Evolutionary conservation across 2,888 invertebrate genomes (phyloP).

Genomic region (Steinernema scapterisci): DNA sequence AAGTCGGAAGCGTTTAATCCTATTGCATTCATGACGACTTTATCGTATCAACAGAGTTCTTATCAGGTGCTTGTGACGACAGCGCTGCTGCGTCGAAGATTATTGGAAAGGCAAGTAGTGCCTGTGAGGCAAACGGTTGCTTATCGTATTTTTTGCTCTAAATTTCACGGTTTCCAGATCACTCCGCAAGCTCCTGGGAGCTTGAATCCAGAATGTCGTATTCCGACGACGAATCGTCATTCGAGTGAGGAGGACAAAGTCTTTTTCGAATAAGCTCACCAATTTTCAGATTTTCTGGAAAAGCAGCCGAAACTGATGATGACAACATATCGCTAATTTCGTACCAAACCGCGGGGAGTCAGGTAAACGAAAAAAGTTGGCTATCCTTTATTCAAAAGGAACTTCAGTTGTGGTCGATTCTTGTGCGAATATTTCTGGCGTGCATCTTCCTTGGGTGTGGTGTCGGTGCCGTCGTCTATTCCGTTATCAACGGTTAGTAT

Average conservation of each 20-base stretch:
- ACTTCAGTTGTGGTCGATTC: constrained; percentile 20
- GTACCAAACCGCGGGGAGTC: constrained; percentile 4
- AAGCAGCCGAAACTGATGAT: constrained; percentile 22
- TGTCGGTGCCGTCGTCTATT: constrained; percentile 13
- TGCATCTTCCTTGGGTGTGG: neutral
- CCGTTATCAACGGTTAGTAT: constrained; percentile 4
- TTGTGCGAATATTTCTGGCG: neutral
- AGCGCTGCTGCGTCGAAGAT: neutral
- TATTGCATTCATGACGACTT: neutral
- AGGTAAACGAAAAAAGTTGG: neutral
- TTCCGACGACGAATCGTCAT: constrained; percentile 11
- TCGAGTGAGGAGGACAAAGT: constrained; percentile 10
- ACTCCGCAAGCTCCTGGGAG: neutral
- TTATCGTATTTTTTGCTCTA: neutral
- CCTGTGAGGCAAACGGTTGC: neutral
- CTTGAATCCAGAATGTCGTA: neutral
- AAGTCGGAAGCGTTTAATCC: neutral
- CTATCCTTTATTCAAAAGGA: neutral
- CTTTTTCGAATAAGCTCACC: neutral
- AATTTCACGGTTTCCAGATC: neutral
- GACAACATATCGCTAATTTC: constrained; percentile 17
- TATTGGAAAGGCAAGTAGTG: neutral
- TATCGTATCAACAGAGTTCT: neutral
- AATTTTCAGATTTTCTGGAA: neutral
- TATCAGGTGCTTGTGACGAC: neutral